A percentile compares a stretch with the other conserved stretches of the same genome.
Conservation (phyloP, 2,113 vertebrate species). For the Anolis carolinensis region DNA sequence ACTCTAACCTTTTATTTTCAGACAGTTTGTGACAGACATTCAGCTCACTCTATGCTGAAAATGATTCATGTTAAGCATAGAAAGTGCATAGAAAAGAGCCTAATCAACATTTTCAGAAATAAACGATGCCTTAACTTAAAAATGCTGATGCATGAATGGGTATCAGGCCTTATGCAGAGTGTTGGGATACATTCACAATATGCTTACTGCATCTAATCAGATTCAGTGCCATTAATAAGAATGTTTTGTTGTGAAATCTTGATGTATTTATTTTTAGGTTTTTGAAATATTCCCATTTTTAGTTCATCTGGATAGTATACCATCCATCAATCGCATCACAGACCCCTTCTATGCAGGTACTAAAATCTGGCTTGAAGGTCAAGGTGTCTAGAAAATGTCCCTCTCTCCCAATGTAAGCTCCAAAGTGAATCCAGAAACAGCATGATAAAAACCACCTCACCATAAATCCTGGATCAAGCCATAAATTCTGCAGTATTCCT, state of each 20-base stretch:
- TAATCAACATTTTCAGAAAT: slow-evolving; percentile 64
- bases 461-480: no score
- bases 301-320: neutral
- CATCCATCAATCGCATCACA: neutral
- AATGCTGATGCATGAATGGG: slow-evolving; percentile 54
- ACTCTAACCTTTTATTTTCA: slow-evolving; percentile 66
- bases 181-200: slow-evolving; percentile 54
- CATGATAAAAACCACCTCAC: no score
- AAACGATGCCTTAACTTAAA: slow-evolving; percentile 58
- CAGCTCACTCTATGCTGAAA: slow-evolving; percentile 54
- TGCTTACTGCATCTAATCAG: slow-evolving; percentile 46
- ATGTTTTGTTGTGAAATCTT: slow-evolving; percentile 58
- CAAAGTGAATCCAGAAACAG: no score
- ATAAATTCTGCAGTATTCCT: no score
- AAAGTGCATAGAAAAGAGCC: slow-evolving; percentile 64
- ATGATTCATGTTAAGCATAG: slow-evolving; percentile 58
- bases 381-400: no score
- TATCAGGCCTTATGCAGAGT: slow-evolving; percentile 29
- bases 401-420: no score
- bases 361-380: no score
- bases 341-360: neutral
- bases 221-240: slow-evolving; percentile 54
- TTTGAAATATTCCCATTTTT: slow-evolving; percentile 30
- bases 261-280: slow-evolving; percentile 43
- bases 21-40: slow-evolving; percentile 64